Evolutionary conservation across 1,140 invertebrate species (phyloP), one percentile per base, ranked within the genome.

Genomic region (Dermatophagoides farinae): DNA sequence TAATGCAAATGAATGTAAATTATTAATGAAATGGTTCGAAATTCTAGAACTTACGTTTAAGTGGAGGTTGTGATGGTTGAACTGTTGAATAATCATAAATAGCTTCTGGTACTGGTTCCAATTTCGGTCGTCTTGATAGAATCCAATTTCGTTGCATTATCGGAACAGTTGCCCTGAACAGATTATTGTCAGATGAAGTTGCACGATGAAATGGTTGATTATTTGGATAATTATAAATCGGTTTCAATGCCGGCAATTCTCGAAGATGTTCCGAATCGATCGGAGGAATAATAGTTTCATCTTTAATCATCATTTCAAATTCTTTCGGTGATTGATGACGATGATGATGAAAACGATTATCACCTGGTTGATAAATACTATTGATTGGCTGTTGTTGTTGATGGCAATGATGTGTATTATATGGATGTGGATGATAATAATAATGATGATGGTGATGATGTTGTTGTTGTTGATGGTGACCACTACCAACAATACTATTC

Each of bases 231-330:
- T 83, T 82, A 65, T 84, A 82, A 39, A 85, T 83, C 11, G 82
- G 80, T 49, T 80, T 75, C 46, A 85, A 67, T 0, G 82, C 79
- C 0, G 82, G 83, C 64, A 85, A 68, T 65, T 85, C 83, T 64
- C 80, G 79, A 11, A 67, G 63, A 4, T 81, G 72, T 65, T 59
- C 14, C 5, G 22, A 8, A 31, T 31, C 8, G 8, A 31, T 31
- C n/a, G 25, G 11, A 2, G 4, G 25, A 2, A 18, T 12, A 18
- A 23, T 22, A 23, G 49, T 22, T 20, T 22, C 25, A 18, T 31
- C 31, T 31, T 31, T 31, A 31, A 4, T 31, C 2, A 31, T 31
- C 2, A 31, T 4, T 31, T 14, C 16, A 11, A 51, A 8, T 51
- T 51, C 18, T 6, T 12, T 5, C 5, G n/a, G 22, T 14, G n/a